A percentile compares a stretch with the other conserved stretches of the same genome.
These are phyloP conservation scores for Cryptocephalus primarius DNA, from an alignment of 2,888 invertebrate species.

Conservation along the genomic window DNA sequence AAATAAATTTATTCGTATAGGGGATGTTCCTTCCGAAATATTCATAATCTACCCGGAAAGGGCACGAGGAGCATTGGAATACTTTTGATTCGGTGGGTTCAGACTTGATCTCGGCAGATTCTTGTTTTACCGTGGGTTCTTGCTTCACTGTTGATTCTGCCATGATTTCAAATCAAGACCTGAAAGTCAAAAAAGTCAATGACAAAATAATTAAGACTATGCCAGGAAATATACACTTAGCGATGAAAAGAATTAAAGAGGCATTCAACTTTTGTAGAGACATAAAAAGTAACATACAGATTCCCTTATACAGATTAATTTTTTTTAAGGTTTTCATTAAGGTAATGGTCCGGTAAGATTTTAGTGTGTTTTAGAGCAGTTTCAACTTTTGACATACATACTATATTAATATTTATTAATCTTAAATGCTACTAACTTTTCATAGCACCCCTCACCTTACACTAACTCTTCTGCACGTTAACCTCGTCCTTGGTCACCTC, in stretches of 20 bases:
- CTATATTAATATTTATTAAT: no score
- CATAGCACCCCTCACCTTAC: not conserved
- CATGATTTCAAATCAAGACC: not conserved
- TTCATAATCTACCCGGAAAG: conserved; percentile 57
- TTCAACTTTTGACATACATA: no score
- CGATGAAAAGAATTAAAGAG: no score
- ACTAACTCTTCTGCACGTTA: conserved; percentile 22
- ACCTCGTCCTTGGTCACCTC: conserved; percentile 53
- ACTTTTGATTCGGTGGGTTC: not conserved
- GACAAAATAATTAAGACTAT: no score
- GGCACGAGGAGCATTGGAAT: conserved; percentile 57
- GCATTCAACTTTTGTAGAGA: no score
- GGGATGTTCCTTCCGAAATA: conserved; percentile 68
- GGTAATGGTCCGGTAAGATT: no score
- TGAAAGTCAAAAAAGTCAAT: not conserved
- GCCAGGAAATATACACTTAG: no score
- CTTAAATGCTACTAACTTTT: no score
- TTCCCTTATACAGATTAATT: no score
- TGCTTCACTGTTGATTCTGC: not conserved
- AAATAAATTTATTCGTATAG: conserved; percentile 54
- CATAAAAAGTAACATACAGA: no score
- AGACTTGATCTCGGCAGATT: not conserved
- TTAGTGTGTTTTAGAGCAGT: no score
- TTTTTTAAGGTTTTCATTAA: no score
- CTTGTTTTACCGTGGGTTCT: conserved; percentile 2